phyloP scores from a whole-genome alignment of 2,113 vertebrate genomes.

The Mus spicilegus region DNA sequence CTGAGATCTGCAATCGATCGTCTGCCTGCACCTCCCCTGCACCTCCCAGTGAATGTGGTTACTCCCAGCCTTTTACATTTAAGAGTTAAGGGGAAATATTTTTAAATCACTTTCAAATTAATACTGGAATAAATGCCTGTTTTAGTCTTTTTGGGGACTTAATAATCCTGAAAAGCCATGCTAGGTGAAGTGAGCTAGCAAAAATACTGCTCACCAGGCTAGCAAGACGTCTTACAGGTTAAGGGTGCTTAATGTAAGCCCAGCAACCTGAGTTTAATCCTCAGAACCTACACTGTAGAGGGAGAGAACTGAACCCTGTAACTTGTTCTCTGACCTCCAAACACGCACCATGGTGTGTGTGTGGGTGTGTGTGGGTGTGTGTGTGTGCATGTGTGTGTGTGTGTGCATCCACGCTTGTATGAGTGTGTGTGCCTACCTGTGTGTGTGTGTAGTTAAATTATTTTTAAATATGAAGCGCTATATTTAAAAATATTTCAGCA shows the following conservation, averaged over 20 bases:
- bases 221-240: background rate
- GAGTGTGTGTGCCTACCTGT: background rate
- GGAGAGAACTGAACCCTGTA: background rate
- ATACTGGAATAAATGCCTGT: background rate
- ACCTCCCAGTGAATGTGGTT: background rate
- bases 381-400: background rate
- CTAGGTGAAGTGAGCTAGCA: background rate
- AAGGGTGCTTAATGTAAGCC: background rate
- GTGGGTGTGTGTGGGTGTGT: background rate
- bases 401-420: background rate
- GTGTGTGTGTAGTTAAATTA: background rate
- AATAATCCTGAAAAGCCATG: background rate
- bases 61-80: background rate
- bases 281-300: background rate
- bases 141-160: background rate
- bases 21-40: background rate
- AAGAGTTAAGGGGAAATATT: slow-evolving; percentile 1
- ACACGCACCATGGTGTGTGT: too few relatives aligned
- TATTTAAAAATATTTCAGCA: background rate
- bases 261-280: background rate
- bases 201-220: slow-evolving; percentile 1
- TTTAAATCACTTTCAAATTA: slow-evolving; percentile 18
- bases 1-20: too few relatives aligned
- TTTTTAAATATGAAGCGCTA: background rate
- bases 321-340: too few relatives aligned